phyloP scores from a whole-genome alignment of 64 coral and sea anemone genomes.

The Stichodactyla mertensii region DNA sequence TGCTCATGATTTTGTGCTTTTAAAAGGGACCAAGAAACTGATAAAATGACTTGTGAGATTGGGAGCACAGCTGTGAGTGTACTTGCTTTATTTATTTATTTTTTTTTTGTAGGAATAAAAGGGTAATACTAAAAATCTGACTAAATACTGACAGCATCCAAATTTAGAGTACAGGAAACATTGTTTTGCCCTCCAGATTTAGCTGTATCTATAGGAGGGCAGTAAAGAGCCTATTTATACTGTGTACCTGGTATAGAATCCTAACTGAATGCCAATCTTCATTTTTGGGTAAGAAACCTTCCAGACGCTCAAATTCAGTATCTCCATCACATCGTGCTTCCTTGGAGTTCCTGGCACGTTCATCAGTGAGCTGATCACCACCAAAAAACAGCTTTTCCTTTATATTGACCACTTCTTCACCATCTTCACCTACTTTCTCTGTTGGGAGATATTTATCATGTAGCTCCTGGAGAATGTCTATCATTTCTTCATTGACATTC shows the following conservation, averaged over 20 bases:
- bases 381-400: constrained; percentile 40
- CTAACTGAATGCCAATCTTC: constrained; percentile 54
- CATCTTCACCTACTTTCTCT: neutral
- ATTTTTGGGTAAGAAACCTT: constrained; percentile 39
- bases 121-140: too few relatives aligned
- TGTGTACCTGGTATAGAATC: constrained; percentile 58
- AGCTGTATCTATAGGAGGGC: too few relatives aligned
- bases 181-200: too few relatives aligned
- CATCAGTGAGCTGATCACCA: constrained; percentile 48
- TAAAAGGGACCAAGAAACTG: too few relatives aligned
- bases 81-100: too few relatives aligned
- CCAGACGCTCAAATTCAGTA: constrained; percentile 26
- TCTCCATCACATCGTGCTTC: constrained; percentile 46
- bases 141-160: too few relatives aligned
- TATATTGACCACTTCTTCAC: neutral
- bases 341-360: constrained; percentile 28
- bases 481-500: constrained; percentile 52
- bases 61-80: too few relatives aligned
- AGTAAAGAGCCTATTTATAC: neutral
- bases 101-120: too few relatives aligned
- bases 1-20: too few relatives aligned
- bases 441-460: constrained; percentile 47
- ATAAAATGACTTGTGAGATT: too few relatives aligned
- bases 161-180: too few relatives aligned
- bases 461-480: constrained; percentile 44